A percentile compares a stretch with the other conserved stretches of the same genome.
phyloP scores from a whole-genome alignment of 1,140 invertebrate genomes.

The Ceratina calcarata region DNA sequence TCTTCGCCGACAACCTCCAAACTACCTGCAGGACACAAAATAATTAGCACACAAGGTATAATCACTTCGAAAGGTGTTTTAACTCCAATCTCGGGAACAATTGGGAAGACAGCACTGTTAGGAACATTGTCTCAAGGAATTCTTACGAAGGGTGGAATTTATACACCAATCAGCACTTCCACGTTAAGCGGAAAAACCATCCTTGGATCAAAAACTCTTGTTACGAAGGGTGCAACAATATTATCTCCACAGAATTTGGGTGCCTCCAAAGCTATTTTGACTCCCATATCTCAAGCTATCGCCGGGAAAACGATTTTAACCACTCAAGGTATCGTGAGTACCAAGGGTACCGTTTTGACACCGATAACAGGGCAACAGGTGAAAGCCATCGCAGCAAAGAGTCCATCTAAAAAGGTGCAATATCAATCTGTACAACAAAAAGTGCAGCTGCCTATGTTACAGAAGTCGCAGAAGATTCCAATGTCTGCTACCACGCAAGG shows the following conservation, averaged over 20 bases:
- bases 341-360: constrained; percentile 78
- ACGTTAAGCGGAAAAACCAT: constrained; percentile 67
- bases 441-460: constrained; percentile 69
- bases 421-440: constrained; percentile 71
- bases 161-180: constrained; percentile 66
- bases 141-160: constrained; percentile 70
- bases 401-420: constrained; percentile 72
- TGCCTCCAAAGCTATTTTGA: constrained; percentile 81
- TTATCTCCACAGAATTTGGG: constrained; percentile 67
- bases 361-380: constrained; percentile 78
- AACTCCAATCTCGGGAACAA: constrained; percentile 64
- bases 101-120: constrained; percentile 60
- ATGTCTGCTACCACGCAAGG: constrained; percentile 51
- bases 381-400: constrained; percentile 76
- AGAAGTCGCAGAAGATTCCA: constrained; percentile 66
- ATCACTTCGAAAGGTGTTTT: constrained; percentile 67
- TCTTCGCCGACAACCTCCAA: constrained; percentile 78
- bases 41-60: constrained; percentile 67
- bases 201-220: constrained; percentile 66
- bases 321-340: constrained; percentile 65
- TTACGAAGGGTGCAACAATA: constrained; percentile 65
- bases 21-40: constrained; percentile 73
- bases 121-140: constrained; percentile 67
- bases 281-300: constrained; percentile 67
- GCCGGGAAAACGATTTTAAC: constrained; percentile 63